Conservation (phyloP, 2,797 vertebrate species). For the Morelia viridis region DNA sequence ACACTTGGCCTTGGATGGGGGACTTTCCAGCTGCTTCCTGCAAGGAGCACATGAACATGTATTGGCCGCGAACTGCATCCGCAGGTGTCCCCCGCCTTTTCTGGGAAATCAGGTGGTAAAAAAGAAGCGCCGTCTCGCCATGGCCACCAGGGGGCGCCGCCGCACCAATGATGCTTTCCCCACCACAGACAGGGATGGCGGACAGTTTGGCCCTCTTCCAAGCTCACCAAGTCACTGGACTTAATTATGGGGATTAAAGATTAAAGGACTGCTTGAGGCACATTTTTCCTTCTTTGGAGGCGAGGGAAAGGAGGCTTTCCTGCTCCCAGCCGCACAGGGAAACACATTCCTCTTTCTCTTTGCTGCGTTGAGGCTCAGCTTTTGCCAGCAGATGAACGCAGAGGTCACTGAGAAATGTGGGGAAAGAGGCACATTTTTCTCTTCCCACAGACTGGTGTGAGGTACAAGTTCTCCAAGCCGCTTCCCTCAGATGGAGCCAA, state of each 20-base stretch:
- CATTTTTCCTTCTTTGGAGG: neutral
- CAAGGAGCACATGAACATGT: neutral
- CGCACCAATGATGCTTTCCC: too few relatives aligned
- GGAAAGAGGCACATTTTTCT: too few relatives aligned
- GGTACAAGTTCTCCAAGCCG: too few relatives aligned
- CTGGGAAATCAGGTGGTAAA: neutral
- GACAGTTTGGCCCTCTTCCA: neutral
- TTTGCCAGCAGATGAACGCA: too few relatives aligned
- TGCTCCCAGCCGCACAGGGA: neutral
- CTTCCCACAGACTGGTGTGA: too few relatives aligned
- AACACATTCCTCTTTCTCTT: too few relatives aligned
- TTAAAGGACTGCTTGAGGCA: neutral
- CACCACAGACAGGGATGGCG: neutral
- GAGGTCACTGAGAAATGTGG: too few relatives aligned
- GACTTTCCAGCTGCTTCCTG: neutral
- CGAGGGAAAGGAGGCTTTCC: neutral
- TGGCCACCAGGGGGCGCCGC: neutral
- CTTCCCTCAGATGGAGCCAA: too few relatives aligned
- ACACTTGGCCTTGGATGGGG: neutral
- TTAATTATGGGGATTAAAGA: neutral
- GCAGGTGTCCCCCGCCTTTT: neutral
- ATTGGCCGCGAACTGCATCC: neutral
- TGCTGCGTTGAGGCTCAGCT: neutral
- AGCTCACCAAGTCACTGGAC: neutral
- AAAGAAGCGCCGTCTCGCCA: neutral